phyloP scores from a whole-genome alignment of 2,888 invertebrate species.

The Acheta domesticus region DNA sequence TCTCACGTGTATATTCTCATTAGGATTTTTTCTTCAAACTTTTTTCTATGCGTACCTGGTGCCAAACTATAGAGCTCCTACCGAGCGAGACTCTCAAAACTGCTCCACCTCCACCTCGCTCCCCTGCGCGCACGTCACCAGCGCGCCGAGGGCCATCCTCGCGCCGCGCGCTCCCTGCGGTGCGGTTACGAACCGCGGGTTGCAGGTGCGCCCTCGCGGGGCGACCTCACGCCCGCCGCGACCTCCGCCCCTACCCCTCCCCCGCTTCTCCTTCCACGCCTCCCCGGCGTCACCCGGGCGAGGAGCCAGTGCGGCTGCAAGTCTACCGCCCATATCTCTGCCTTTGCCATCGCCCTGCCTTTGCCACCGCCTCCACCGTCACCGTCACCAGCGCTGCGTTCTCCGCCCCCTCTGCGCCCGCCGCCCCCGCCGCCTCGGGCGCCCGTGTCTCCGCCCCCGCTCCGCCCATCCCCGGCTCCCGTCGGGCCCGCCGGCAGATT shows the following conservation, averaged over 20 bases:
- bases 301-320: neutral
- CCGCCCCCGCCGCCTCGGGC: neutral
- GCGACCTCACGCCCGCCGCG: neutral
- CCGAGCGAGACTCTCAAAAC: neutral
- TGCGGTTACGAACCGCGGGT: neutral
- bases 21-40: too few species aligned
- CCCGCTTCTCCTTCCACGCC: neutral
- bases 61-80: neutral
- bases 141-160: neutral
- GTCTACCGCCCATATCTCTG: neutral
- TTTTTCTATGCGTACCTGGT: too few species aligned
- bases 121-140: neutral
- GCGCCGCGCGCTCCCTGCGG: neutral
- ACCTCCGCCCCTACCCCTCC: neutral
- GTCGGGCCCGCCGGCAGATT: conserved; percentile 18
- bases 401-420: neutral
- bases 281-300: neutral
- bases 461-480: neutral
- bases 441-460: neutral
- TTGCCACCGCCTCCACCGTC: neutral
- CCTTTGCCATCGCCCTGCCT: neutral
- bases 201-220: neutral
- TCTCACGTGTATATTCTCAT: too few species aligned
- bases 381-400: neutral
- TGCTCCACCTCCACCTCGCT: neutral